Base-by-base conservation (phyloP, 2,113 vertebrate species). In the Perccottus glenii region DNA sequence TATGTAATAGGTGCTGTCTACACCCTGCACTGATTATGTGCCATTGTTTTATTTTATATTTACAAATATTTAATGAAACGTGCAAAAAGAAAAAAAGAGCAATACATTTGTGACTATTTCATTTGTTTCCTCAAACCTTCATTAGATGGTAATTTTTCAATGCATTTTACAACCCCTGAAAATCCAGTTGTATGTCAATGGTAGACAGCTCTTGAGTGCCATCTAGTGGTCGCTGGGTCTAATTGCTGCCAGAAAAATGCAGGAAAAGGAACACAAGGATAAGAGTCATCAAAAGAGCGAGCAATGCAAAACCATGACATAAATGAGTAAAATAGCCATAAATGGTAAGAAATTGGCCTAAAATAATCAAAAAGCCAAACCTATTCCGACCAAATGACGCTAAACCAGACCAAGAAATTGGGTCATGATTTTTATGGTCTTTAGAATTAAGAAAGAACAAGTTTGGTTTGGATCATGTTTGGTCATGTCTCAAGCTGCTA, bases 141-240 rank as follows among this genome's bases (percentile, higher is more conserved):
- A 44, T 12, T 42, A 35, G n/a, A 57, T 6, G 44, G 5, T 57
- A 46, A 46, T 44, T n/a, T 40, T 60, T 55, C 56, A 27, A 43
- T 66, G 9, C 59, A 33, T 42, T 64, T 53, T 49, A 46, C 16
- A 3, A 9, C 36, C 6, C 4, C 32, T 27, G 12, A 60, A 19
- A 46, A 32, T n/a, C 47, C 38, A 36, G 36, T 40, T 47, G 44
- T 48, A 62, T 60, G 48, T 68, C 50, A 42, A 19, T 16, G 2
- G 5, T 40, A 55, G 60, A 60, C 12, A 52, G 81, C 80, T 85
- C 78, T 47, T 66, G 55, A 36, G 43, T 55, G 84, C 87, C 89
- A 82, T 36, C 89, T 89, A 61, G 75, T 90, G 89, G 84, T 27
- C 11, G 44, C 33, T 57, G 14, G 33, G 35, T 33, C 9, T 38